phyloP scores from a whole-genome alignment of 2,113 vertebrate genomes.

The Columba janthina region DNA sequence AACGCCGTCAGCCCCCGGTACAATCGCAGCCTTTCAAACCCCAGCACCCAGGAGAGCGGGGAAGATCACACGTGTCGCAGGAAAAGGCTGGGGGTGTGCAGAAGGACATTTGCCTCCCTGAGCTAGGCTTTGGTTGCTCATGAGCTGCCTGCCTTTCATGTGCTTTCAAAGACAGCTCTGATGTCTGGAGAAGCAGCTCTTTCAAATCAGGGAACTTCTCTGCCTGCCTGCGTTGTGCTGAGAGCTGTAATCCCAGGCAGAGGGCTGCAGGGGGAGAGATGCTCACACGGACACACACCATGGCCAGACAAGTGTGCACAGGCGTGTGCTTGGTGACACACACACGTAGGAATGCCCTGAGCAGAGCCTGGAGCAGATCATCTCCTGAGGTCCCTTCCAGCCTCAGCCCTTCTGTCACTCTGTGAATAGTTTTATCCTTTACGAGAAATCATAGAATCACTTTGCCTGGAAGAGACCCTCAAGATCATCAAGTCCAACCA shows the following conservation, averaged over 20 bases:
- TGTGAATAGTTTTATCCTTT: background rate
- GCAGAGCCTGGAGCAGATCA: background rate
- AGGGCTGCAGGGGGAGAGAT: background rate
- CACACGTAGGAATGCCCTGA: rapidly evolving
- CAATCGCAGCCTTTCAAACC: background rate
- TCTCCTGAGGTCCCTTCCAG: background rate
- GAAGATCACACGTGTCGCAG: background rate
- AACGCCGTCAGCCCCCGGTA: rapidly evolving
- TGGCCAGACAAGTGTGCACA: background rate
- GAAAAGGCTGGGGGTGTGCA: background rate
- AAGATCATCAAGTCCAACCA: too few relatives aligned
- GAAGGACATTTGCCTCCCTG: background rate
- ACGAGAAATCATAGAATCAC: background rate
- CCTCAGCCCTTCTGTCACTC: background rate
- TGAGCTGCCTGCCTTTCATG: background rate
- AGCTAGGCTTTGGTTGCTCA: background rate
- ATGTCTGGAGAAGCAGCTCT: background rate
- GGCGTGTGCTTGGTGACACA: background rate
- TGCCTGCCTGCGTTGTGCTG: background rate
- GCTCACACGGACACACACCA: background rate
- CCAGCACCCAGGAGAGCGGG: background rate
- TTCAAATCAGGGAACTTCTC: background rate
- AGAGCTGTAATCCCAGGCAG: background rate
- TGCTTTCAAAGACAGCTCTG: background rate
- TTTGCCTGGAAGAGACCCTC: too few relatives aligned